Evolutionary conservation across 2,113 vertebrate species (phyloP).

Genomic region (Gambusia affinis): DNA sequence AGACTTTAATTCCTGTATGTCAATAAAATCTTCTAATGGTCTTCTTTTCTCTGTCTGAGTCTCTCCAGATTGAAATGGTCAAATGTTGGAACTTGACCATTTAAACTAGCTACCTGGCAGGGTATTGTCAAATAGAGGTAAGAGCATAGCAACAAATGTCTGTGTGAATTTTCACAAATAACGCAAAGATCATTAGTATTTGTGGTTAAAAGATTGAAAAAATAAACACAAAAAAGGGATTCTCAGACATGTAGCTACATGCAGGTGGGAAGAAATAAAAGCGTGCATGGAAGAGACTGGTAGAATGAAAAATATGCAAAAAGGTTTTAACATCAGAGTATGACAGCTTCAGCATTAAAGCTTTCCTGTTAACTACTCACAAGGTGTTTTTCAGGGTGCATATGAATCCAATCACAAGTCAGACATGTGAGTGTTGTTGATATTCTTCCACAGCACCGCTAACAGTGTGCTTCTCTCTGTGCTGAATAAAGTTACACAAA

Average conservation of each 20-base stretch:
- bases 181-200: conserved; percentile 56
- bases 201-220: conserved; percentile 80
- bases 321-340: conserved; percentile 35
- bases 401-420: conserved; percentile 43
- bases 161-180: too few species aligned
- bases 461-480: conserved; percentile 12
- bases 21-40: too few species aligned
- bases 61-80: too few species aligned
- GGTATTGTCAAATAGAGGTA: too few species aligned
- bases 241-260: conserved; percentile 35
- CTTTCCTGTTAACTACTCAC: conserved; percentile 20
- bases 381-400: conserved; percentile 40
- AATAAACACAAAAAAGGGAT: conserved; percentile 59
- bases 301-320: conserved; percentile 29
- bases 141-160: too few species aligned
- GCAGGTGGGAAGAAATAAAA: conserved; percentile 13
- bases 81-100: too few species aligned
- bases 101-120: too few species aligned
- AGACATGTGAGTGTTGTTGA: conserved; percentile 28
- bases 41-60: too few species aligned
- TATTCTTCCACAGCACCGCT: conserved; percentile 15
- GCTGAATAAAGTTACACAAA: conserved; percentile 11
- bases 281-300: conserved; percentile 15
- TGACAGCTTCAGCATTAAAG: conserved; percentile 9
- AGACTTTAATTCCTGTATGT: too few species aligned